Percentiles rank a stretch among this genome's conserved stretches.
phyloP scores from a whole-genome alignment of 2,113 vertebrate genomes.

The Hydrolagus affinis region DNA sequence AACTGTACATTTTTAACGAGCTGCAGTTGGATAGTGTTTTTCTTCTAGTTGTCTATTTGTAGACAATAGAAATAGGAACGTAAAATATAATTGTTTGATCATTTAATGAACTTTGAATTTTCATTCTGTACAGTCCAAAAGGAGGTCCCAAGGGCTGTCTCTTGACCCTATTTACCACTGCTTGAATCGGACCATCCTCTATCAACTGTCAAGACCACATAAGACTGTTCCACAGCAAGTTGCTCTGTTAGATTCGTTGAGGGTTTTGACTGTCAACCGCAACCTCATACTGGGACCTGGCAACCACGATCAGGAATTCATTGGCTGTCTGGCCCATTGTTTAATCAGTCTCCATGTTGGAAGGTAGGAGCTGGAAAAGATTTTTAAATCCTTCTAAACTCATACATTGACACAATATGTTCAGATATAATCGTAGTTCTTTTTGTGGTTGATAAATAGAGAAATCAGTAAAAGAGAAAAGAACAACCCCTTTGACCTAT shows the following conservation, averaged over 20 bases:
- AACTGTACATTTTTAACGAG: too few relatives aligned
- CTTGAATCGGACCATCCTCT: slow-evolving; percentile 93
- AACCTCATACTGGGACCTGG: slow-evolving; percentile 90
- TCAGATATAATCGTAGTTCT: too few relatives aligned
- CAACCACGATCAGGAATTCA: slow-evolving; percentile 96
- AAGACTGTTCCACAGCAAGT: slow-evolving; percentile 97
- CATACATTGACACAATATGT: too few relatives aligned
- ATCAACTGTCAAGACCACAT: slow-evolving; percentile 89
- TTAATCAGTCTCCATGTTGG: slow-evolving; percentile 86
- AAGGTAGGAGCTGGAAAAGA: slow-evolving; percentile 58
- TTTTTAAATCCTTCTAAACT: neutral
- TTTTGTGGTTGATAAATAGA: too few relatives aligned
- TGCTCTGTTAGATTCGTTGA: slow-evolving; percentile 80
- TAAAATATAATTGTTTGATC: too few relatives aligned
- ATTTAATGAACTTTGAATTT: neutral
- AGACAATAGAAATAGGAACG: too few relatives aligned
- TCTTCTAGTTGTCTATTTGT: too few relatives aligned
- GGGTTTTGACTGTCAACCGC: slow-evolving; percentile 88
- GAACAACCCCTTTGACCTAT: too few relatives aligned
- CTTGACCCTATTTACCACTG: slow-evolving; percentile 92
- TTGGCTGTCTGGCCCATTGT: slow-evolving; percentile 90
- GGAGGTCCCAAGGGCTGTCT: slow-evolving; percentile 86
- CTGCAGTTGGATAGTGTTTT: too few relatives aligned
- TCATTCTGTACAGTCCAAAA: slow-evolving; percentile 68
- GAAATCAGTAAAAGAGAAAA: too few relatives aligned